Base-by-base conservation (phyloP, 2,113 vertebrate genomes). In the Sinocyclocheilus anophthalmus region DNA sequence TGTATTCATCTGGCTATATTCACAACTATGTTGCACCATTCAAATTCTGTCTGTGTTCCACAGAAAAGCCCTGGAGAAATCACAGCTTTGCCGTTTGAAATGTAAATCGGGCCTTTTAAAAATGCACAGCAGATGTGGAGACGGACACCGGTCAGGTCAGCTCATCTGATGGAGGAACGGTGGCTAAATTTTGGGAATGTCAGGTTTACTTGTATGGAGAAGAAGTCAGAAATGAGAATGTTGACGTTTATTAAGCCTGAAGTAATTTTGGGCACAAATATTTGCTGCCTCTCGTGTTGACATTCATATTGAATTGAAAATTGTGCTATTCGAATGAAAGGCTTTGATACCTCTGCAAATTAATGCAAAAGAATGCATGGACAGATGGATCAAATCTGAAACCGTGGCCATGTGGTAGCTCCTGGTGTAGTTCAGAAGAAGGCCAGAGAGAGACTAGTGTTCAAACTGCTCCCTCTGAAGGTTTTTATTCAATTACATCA, bases 41-140 rank as follows among this genome's bases (percentile, higher is more conserved):
- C 73, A 91, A 92, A 92, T 87, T 73, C 87, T 70, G 18, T 12
- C 87, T 57, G 81, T 90, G 89, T 92, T 88, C 89, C 88, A 87
- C 87, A 81, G 88, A 87, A 89, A 76, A 77, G 79, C 84, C 87
- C 85, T 73, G 16, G 83, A 81, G 76, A 84, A 84, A 88, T 84
- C 90, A 84, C 83, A 67, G 87, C 82, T 85, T 87, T 84, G 85
- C 69, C 50, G 91, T 94, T 94, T 94, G 93, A 95, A 94, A 94
- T 95, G 91, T 88, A 93, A 94, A 94, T 93, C 7, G 65, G 65
- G 63, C 86, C 90, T 90, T 88, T 90, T 92, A 89, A 91, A 91
- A 91, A 89, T 87, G 88, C 89, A 91, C 87, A 88, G 85, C 90
- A 91, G 88, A 88, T 82, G 70, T 85, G 82, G 65, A 22, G 80